Percentiles rank a stretch among this genome's conserved stretches.
Evolutionary conservation across 2,888 invertebrate species (phyloP).

Genomic region (Pachydiplax longipennis): DNA sequence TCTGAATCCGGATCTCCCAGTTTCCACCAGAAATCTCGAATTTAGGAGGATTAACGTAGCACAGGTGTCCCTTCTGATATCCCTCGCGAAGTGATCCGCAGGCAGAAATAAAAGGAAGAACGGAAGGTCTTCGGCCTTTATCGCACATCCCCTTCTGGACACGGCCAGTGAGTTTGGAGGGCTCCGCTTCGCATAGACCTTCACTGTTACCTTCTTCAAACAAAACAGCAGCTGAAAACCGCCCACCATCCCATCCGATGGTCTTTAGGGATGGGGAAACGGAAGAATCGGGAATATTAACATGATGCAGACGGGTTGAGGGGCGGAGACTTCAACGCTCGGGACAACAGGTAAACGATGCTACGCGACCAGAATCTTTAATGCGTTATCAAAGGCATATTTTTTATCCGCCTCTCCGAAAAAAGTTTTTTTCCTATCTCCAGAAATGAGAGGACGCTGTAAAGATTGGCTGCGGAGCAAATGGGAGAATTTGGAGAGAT

Average conservation of each 20-base stretch:
- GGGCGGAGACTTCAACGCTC: constrained; percentile 37
- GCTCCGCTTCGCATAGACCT: not conserved
- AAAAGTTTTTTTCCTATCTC: not conserved
- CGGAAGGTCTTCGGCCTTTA: not conserved
- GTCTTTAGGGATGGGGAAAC: not conserved
- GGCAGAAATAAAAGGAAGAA: not conserved
- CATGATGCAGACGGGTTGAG: not conserved
- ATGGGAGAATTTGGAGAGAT: not conserved
- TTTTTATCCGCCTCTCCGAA: not conserved
- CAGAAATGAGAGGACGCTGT: not conserved
- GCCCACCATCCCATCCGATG: not conserved
- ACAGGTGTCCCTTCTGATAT: not conserved
- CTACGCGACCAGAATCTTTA: constrained; percentile 4
- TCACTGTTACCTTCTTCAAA: not conserved
- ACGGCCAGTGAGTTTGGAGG: not conserved
- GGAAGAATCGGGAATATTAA: not conserved
- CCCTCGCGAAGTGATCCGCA: not conserved
- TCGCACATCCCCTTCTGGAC: not conserved
- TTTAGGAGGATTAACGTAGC: not conserved
- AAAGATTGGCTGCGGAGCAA: not conserved
- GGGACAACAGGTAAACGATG: constrained; percentile 5
- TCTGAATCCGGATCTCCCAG: not conserved
- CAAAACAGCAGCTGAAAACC: constrained; percentile 17
- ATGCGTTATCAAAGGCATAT: not conserved
- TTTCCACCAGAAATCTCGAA: not conserved